A percentile compares a stretch with the other conserved stretches of the same genome.
Evolutionary conservation across 2,797 vertebrate species (phyloP).

Genomic region (Luscinia megarhynchos): DNA sequence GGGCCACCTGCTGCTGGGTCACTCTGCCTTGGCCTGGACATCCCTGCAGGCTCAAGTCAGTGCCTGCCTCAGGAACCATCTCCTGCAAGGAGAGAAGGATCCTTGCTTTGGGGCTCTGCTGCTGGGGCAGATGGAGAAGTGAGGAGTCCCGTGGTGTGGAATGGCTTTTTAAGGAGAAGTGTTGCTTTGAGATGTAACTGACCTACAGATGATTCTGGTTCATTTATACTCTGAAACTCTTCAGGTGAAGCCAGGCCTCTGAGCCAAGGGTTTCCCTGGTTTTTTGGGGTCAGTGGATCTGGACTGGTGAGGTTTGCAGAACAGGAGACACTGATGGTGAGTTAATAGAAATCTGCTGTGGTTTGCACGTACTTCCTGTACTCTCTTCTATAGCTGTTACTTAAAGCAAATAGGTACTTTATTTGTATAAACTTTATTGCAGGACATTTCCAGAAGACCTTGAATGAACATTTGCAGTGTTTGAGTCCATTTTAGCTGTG

Average conservation of each 20-base stretch:
- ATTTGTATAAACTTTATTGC: constrained; percentile 49
- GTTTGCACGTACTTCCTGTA: not conserved
- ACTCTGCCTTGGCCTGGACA: not conserved
- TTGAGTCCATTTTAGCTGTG: constrained; percentile 41
- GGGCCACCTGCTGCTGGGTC: not conserved
- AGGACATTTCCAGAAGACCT: constrained; percentile 53
- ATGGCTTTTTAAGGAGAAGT: not conserved
- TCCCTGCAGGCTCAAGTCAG: not conserved
- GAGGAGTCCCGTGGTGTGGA: not conserved
- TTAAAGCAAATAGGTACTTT: constrained; percentile 51
- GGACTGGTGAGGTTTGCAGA: not conserved
- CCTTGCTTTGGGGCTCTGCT: not conserved
- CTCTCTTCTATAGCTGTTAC: constrained; percentile 9
- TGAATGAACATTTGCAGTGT: constrained; percentile 19
- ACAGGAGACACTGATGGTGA: not conserved
- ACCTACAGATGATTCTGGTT: not conserved
- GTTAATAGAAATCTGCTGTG: not conserved
- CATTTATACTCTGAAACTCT: not conserved
- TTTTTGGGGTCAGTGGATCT: not conserved
- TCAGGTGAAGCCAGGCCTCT: not conserved
- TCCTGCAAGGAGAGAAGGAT: not conserved
- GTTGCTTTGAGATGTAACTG: not conserved
- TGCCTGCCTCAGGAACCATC: not conserved
- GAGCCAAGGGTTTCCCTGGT: not conserved
- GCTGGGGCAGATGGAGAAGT: not conserved